Evolutionary conservation across 1,140 invertebrate species (phyloP), one percentile per base, ranked within the genome.

Genomic region (Chrysomallon squamiferum): DNA sequence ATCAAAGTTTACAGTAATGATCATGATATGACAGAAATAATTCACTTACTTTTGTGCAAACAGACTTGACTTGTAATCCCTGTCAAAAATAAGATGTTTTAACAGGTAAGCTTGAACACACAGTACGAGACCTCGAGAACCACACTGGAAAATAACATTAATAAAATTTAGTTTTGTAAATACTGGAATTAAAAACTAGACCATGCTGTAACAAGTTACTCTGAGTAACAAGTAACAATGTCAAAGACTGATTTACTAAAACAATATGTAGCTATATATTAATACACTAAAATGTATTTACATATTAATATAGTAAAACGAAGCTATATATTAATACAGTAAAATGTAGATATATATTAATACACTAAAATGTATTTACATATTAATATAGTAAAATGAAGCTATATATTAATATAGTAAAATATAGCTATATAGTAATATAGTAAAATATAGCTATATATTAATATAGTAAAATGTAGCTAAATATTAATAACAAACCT

Each of bases 71-170:
- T 66, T 66, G 66, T 73, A 75, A 66, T 71, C 68, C 50, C 68
- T 62, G 30, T 78, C 89, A 73, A 92, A 92, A n/a, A 92, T 82
- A 52, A 92, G 85, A 76, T 90, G 88, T 73, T 92, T 92, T 20
- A 90, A 63, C 77, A 92, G 88, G 59, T 89, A 87, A 3, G 90
- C 91, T 73, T 92, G 90, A 0, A 92, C 85, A 9, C 88, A 90
- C 0, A 91, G 88, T 9, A 91, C 81, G 18, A 92, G 78, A 0
- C 90, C 90, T 62, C 77, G 74, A 1, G 90, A 89, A 0, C 89
- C 88, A 67, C 90, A 91, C 60, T 81, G 66, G 47, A 69, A 65
- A 49, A 52, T 20, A 62, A 71, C 68, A 62, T 20, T 62, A 57
- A 68, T 4, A 33, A 57, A 11, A 62, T n/a, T 22, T 2, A 63